Evolutionary conservation across 64 coral and sea anemone species (phyloP), one percentile per base, ranked within the genome.

Genomic region (Stylophora pistillata): DNA sequence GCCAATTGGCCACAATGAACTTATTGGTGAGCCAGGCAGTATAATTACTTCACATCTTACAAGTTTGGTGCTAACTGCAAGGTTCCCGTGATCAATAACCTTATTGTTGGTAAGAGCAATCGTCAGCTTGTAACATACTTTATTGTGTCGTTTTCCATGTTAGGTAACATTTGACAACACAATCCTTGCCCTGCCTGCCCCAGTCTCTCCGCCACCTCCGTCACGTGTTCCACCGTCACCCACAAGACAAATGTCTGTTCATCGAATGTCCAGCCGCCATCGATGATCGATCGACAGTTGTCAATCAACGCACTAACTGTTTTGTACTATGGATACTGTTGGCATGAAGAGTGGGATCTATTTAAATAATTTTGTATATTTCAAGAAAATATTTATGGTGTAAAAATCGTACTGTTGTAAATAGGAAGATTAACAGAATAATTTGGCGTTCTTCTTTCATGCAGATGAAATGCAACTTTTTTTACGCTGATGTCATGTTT

Each of bases 111-210:
- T 41, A 56, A 52, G 16, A 77, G 53, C 17, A 41, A 77, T 53
- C 32, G 20, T 52, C 5, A 23, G 21, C 33, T 25, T 56, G 2
- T 77, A 77, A 77, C 34, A 23, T 30, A 77, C 33, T 31, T 17
- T 47, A 77, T 56, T 56, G 15, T 30, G 9, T 77, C 10, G 18
- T 27, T 55, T 14, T 83, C 55, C 72, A 61, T 47, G 1, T 59
- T 73, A 95, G 94, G 89, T 82, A 25, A 91, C 83, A 56, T 87
- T 81, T 69, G 78, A 87, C 76, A 91, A 82, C 85, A 82, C 89
- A 14, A 58, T 89, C 47, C 52, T 95, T n/a, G 94, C 94, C 1
- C 33, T 95, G 88, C 94, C 94, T 37, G 94, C 94, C 6, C 94
- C 94, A 84, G 60, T 86, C 30, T 95, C 89, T 1, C 89, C 94